Evolutionary conservation across 2,888 invertebrate genomes (phyloP).

Genomic region (Drosophila kokeensis): DNA sequence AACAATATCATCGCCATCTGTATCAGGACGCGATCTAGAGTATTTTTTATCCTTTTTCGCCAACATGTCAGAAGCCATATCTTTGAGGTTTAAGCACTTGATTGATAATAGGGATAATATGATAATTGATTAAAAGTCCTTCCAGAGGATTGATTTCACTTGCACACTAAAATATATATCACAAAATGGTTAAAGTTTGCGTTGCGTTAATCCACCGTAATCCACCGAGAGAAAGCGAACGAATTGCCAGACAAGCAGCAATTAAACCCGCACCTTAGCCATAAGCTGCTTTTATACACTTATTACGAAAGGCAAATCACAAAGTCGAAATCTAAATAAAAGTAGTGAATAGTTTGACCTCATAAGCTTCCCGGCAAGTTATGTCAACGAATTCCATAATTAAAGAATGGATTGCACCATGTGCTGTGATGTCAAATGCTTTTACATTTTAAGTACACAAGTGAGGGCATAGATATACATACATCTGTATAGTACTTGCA

Average conservation of each 20-base stretch:
- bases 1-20: conserved; percentile 86
- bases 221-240: conserved; percentile 55
- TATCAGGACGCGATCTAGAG: conserved; percentile 80
- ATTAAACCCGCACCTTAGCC: conserved; percentile 66
- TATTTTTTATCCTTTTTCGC: conserved; percentile 73
- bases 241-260: conserved; percentile 81
- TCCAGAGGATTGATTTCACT: conserved; percentile 14
- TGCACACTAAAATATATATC: conserved; percentile 29
- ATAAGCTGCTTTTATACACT: conserved; percentile 46
- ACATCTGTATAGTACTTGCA: neutral
- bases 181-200: conserved; percentile 21
- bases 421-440: conserved; percentile 31
- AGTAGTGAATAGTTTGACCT: conserved; percentile 70
- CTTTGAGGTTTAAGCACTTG: conserved; percentile 44
- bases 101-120: conserved; percentile 8
- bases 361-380: conserved; percentile 49
- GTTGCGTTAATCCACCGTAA: conserved; percentile 31
- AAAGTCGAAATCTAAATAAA: conserved; percentile 65
- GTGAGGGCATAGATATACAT: neutral
- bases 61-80: conserved; percentile 47
- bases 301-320: conserved; percentile 52
- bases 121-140: conserved; percentile 12
- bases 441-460: conserved; percentile 16
- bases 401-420: conserved; percentile 24
- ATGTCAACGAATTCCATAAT: conserved; percentile 58